Conservation (phyloP, 2,888 invertebrate species). For the Torymus texanus region DNA sequence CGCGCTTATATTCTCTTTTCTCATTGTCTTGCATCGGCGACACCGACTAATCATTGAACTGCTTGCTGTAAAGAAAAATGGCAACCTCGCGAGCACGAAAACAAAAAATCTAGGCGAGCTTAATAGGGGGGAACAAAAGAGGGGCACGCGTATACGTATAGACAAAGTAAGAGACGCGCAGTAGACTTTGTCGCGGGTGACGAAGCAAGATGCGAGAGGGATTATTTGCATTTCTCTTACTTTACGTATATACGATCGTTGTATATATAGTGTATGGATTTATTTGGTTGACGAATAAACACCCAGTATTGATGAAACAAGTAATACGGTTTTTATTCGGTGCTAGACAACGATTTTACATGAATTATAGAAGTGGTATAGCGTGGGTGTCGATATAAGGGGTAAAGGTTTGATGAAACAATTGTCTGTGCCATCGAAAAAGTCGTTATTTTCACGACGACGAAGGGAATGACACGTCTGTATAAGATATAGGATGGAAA, state of each 20-base stretch:
- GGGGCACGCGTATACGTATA: neutral
- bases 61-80: slow-evolving; percentile 5
- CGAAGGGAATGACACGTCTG: neutral
- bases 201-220: neutral
- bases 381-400: too few relatives aligned
- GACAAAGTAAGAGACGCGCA: neutral
- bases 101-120: slow-evolving; percentile 35
- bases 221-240: slow-evolving; percentile 42
- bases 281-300: slow-evolving; percentile 44
- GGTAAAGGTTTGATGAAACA: slow-evolving; percentile 34
- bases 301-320: slow-evolving; percentile 38
- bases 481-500: slow-evolving; percentile 4
- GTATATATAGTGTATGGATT: slow-evolving; percentile 31
- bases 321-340: slow-evolving; percentile 31
- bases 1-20: too few relatives aligned
- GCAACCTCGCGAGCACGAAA: slow-evolving; percentile 6
- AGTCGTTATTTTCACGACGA: neutral
- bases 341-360: too few relatives aligned
- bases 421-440: neutral
- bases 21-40: neutral
- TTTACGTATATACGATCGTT: slow-evolving; percentile 16
- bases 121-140: neutral
- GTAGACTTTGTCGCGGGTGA: neutral
- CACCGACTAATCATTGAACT: slow-evolving; percentile 7
- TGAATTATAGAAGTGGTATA: too few relatives aligned